Conservation (phyloP, 2,797 vertebrate species). For the Xerus rutilus region DNA sequence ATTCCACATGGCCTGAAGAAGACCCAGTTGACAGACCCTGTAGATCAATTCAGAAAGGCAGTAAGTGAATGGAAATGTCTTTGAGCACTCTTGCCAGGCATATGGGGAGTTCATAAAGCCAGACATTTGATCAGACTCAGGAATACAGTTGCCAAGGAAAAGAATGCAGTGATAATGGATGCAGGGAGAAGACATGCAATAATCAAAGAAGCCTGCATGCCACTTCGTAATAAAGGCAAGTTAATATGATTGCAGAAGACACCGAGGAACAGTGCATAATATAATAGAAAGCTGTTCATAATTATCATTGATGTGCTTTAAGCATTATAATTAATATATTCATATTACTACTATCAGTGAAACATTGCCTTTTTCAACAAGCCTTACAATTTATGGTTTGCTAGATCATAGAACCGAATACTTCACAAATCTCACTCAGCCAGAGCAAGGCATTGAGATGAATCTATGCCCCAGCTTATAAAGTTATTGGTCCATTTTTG, state of each 20-base stretch:
- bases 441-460: not conserved
- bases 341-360: not conserved
- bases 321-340: constrained; percentile 42
- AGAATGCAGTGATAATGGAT: not conserved
- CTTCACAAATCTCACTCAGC: constrained; percentile 19
- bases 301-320: constrained; percentile 20
- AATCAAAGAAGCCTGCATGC: not conserved
- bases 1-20: not conserved
- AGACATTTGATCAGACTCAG: constrained; percentile 16
- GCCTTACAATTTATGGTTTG: constrained; percentile 40
- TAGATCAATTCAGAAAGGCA: constrained; percentile 9
- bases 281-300: constrained; percentile 39
- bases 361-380: not conserved
- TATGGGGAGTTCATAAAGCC: not conserved
- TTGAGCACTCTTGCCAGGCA: not conserved
- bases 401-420: not conserved
- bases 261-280: not conserved
- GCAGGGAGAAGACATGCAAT: not conserved
- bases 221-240: constrained; percentile 43
- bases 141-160: constrained; percentile 59
- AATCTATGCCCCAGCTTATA: not conserved
- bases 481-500: not conserved
- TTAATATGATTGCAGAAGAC: constrained; percentile 16
- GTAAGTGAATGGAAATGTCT: constrained; percentile 4
- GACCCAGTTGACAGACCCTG: not conserved